Percentiles rank a stretch among this genome's conserved stretches.
phyloP scores from a whole-genome alignment of 2,797 vertebrate species.

The Trematomus bernacchii region DNA sequence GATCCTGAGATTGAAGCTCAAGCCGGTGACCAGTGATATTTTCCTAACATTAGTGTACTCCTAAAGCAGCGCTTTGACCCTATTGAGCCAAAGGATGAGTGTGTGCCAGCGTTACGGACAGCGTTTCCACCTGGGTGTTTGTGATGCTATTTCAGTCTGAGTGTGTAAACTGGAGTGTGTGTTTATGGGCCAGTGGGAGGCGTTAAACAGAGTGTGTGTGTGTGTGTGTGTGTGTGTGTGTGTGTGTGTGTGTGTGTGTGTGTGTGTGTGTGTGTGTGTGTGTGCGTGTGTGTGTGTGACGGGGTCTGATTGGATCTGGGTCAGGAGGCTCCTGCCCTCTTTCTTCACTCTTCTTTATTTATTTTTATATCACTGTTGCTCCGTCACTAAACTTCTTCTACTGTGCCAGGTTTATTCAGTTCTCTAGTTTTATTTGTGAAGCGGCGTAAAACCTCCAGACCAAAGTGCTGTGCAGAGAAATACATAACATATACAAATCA shows the following conservation, averaged over 20 bases:
- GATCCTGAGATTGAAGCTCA: too few species aligned
- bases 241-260: constrained; percentile 42
- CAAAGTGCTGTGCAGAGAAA: too few species aligned
- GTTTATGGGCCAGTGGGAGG: constrained; percentile 56
- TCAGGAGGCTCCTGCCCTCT: constrained; percentile 53
- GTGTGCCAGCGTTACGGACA: constrained; percentile 20
- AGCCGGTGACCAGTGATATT: too few species aligned
- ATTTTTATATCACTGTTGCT: constrained; percentile 5
- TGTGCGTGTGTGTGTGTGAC: constrained; percentile 39
- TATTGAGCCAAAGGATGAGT: constrained; percentile 38
- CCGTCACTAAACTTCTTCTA: constrained; percentile 34
- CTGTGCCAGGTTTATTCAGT: constrained; percentile 13
- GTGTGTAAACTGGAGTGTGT: constrained; percentile 53
- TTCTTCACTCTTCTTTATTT: neutral
- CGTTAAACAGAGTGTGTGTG: constrained; percentile 23
- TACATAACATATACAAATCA: too few species aligned
- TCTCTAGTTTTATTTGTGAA: neutral
- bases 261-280: constrained; percentile 42
- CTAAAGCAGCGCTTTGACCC: constrained; percentile 45
- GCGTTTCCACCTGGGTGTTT: constrained; percentile 29
- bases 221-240: constrained; percentile 35
- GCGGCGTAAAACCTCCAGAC: too few species aligned
- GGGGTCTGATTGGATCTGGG: constrained; percentile 63
- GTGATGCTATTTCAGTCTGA: constrained; percentile 15
- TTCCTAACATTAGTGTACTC: neutral